Evolutionary conservation across 2,797 vertebrate species (phyloP).

Genomic region (Semotilus atromaculatus): DNA sequence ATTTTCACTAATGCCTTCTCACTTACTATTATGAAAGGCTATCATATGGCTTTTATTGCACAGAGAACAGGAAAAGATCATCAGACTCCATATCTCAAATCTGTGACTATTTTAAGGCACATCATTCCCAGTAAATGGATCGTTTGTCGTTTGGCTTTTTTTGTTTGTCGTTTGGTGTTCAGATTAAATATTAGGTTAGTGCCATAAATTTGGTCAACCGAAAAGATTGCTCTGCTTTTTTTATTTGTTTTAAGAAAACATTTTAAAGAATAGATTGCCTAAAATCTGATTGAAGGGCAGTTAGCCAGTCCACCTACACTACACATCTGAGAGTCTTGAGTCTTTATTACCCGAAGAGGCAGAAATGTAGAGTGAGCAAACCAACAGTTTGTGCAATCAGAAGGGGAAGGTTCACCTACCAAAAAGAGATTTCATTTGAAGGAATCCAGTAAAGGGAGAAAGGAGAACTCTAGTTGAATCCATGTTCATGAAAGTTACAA

Average conservation of each 20-base stretch:
- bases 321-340: neutral
- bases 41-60: slow-evolving; percentile 37
- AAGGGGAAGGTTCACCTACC: neutral
- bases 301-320: neutral
- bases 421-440: slow-evolving; percentile 2
- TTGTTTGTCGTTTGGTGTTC: too few species aligned
- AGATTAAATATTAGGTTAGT: neutral
- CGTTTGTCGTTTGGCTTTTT: neutral
- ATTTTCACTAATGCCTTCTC: slow-evolving; percentile 41
- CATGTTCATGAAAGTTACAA: slow-evolving; percentile 8
- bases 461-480: slow-evolving; percentile 5
- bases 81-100: slow-evolving; percentile 31
- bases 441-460: neutral
- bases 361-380: neutral
- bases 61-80: slow-evolving; percentile 43
- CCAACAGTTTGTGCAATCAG: neutral
- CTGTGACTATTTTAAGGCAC: slow-evolving; percentile 10
- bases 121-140: neutral
- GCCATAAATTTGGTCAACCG: neutral
- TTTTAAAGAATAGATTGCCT: neutral
- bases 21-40: slow-evolving; percentile 44
- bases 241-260: neutral
- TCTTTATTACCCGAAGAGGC: slow-evolving; percentile 12
- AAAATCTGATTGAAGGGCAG: neutral
- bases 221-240: neutral